Percentiles rank a stretch among this genome's conserved stretches.
phyloP scores from a whole-genome alignment of 2,888 invertebrate genomes.

The Philhelius pedissequus region DNA sequence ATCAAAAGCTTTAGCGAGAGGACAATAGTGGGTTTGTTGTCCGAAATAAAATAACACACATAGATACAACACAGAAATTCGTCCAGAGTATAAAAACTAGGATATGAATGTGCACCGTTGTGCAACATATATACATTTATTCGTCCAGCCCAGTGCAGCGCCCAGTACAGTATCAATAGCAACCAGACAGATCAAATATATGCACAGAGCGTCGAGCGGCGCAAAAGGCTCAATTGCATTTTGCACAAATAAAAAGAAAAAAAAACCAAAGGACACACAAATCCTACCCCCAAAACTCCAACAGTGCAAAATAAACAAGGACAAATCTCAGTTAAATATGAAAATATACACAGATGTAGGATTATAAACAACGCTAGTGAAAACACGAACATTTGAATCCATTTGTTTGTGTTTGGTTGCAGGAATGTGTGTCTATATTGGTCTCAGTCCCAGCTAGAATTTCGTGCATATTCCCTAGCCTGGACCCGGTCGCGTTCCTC shows the following conservation, averaged over 20 bases:
- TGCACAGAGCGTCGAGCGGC: slow-evolving; percentile 50
- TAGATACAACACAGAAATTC: slow-evolving; percentile 1
- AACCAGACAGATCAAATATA: slow-evolving; percentile 26
- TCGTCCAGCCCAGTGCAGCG: neutral
- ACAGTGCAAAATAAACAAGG: slow-evolving; percentile 48
- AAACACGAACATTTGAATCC: slow-evolving; percentile 52
- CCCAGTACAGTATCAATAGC: neutral
- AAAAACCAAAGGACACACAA: neutral
- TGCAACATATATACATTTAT: slow-evolving; percentile 28
- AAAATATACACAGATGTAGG: neutral
- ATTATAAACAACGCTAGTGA: slow-evolving; percentile 16
- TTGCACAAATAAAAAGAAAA: neutral
- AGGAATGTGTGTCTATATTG: no score
- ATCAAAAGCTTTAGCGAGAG: slow-evolving; percentile 57
- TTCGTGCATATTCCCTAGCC: slow-evolving; percentile 17
- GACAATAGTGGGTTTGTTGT: slow-evolving; percentile 40
- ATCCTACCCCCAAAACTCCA: neutral
- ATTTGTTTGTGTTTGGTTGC: slow-evolving; percentile 25
- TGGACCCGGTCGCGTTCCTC: neutral
- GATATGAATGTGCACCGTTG: slow-evolving; percentile 44
- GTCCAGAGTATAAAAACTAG: neutral
- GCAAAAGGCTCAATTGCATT: slow-evolving; percentile 64
- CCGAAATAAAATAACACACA: slow-evolving; percentile 20
- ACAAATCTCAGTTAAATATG: slow-evolving; percentile 55
- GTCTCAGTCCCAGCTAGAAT: slow-evolving; percentile 4